A percentile compares a stretch with the other conserved stretches of the same genome.
phyloP scores from a whole-genome alignment of 2,888 invertebrate genomes.

The Hanleya hanleyi region DNA sequence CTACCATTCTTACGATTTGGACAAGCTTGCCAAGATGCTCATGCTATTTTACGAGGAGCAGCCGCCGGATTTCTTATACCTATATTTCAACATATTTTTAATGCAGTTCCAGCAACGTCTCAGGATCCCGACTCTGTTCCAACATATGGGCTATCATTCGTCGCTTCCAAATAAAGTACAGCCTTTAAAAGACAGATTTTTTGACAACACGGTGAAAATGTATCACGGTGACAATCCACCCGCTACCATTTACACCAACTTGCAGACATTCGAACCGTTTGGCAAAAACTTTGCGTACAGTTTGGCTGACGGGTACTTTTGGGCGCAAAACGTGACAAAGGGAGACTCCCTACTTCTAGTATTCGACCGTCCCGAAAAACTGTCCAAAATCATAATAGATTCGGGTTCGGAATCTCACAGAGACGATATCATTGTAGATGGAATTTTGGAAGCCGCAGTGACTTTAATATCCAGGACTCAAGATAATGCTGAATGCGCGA shows the following conservation, averaged over 20 bases:
- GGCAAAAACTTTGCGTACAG: conserved; percentile 68
- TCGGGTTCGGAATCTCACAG: conserved; percentile 62
- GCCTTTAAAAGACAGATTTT: conserved; percentile 51
- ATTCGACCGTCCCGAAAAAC: conserved; percentile 56
- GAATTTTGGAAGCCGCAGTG: conserved; percentile 57
- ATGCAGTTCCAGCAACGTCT: conserved; percentile 41
- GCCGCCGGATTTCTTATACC: conserved; percentile 52
- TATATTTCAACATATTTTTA: conserved; percentile 50
- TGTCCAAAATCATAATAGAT: conserved; percentile 61
- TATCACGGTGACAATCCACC: conserved; percentile 67
- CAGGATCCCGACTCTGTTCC: conserved; percentile 53
- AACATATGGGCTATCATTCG: conserved; percentile 53
- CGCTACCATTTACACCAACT: conserved; percentile 68
- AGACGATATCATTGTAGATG: conserved; percentile 57
- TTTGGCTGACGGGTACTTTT: conserved; percentile 69
- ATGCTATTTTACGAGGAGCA: conserved; percentile 57
- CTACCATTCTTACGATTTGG: conserved; percentile 47
- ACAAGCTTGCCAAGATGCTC: conserved; percentile 61
- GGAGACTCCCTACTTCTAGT: conserved; percentile 67
- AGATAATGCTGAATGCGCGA: conserved; percentile 38
- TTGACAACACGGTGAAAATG: conserved; percentile 46
- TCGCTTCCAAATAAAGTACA: conserved; percentile 53
- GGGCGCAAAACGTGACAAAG: conserved; percentile 64
- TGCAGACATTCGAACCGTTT: conserved; percentile 64
- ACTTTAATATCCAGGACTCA: conserved; percentile 29